Percentiles rank a stretch among this genome's conserved stretches.
phyloP scores from a whole-genome alignment of 2,113 vertebrate genomes.

The Passer domesticus region DNA sequence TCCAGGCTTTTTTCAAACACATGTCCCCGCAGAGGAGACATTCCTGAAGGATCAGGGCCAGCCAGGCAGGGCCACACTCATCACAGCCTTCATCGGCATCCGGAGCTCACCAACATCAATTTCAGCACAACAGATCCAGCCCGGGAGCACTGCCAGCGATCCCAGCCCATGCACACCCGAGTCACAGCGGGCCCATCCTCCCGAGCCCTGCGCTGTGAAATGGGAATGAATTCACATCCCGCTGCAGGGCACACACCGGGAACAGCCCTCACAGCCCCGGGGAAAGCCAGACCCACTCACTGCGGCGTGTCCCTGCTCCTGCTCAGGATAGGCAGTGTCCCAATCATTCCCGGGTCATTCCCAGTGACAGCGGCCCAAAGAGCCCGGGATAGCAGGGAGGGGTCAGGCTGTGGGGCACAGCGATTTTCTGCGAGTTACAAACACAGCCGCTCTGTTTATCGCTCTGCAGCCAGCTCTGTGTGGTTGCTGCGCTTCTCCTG shows the following conservation, averaged over 20 bases:
- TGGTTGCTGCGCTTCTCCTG: neutral
- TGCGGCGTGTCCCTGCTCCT: neutral
- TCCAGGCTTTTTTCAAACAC: too few relatives aligned
- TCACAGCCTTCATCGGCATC: neutral
- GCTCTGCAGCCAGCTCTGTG: neutral
- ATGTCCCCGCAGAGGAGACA: too few relatives aligned
- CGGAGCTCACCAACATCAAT: neutral
- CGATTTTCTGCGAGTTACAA: neutral
- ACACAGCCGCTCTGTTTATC: accelerated
- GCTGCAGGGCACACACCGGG: accelerated
- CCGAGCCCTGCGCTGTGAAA: too few relatives aligned
- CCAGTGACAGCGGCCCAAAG: accelerated
- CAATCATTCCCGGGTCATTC: neutral
- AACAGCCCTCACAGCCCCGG: neutral
- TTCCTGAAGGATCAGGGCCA: neutral
- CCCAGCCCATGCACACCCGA: neutral
- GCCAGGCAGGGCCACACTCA: neutral
- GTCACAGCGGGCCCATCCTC: neutral
- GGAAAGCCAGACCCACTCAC: accelerated
- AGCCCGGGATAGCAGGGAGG: neutral
- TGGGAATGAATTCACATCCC: neutral
- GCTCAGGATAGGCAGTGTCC: neutral
- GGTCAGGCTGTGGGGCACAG: too few relatives aligned
- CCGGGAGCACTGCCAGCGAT: accelerated
- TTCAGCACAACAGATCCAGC: neutral